phyloP scores from a whole-genome alignment of 1,140 invertebrate species.

The Scaptomyza hsui region DNA sequence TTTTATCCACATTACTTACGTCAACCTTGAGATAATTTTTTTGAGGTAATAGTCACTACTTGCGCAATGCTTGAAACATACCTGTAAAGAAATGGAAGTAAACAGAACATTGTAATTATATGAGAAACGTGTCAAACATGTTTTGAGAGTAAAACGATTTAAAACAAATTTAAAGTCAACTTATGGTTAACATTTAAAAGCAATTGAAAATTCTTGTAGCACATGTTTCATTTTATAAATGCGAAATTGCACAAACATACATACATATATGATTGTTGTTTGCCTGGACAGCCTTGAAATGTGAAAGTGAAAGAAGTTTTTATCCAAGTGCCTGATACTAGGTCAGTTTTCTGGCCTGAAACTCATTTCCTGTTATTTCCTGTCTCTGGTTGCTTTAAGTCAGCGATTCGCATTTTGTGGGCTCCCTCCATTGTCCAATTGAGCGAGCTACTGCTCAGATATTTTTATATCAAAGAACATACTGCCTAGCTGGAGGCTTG shows the following conservation, averaged over 20 bases:
- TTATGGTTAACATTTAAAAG: not conserved
- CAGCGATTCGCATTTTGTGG: slow-evolving; percentile 8
- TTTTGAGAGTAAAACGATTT: slow-evolving; percentile 11
- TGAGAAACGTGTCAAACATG: not conserved
- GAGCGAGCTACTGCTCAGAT: slow-evolving; percentile 33
- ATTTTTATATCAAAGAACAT: slow-evolving; percentile 63
- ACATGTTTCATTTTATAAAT: not conserved
- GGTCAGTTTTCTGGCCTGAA: slow-evolving; percentile 56
- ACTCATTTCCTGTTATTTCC: slow-evolving; percentile 60
- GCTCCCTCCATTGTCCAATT: not conserved
- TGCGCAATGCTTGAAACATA: slow-evolving; percentile 25
- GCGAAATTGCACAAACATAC: not conserved
- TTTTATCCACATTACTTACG: not conserved
- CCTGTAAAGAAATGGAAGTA: slow-evolving; percentile 44
- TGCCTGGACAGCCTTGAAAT: not conserved
- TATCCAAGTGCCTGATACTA: slow-evolving; percentile 35
- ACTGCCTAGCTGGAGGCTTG: slow-evolving; percentile 46
- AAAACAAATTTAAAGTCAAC: not conserved
- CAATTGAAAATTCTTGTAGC: not conserved
- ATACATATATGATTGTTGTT: not conserved
- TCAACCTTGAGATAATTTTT: not conserved
- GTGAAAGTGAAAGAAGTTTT: not conserved
- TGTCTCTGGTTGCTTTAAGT: slow-evolving; percentile 28
- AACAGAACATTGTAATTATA: not conserved
- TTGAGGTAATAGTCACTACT: not conserved